Percentiles rank a stretch among this genome's conserved stretches.
Conservation (phyloP, 2,113 vertebrate species). For the Suncus etruscus region DNA sequence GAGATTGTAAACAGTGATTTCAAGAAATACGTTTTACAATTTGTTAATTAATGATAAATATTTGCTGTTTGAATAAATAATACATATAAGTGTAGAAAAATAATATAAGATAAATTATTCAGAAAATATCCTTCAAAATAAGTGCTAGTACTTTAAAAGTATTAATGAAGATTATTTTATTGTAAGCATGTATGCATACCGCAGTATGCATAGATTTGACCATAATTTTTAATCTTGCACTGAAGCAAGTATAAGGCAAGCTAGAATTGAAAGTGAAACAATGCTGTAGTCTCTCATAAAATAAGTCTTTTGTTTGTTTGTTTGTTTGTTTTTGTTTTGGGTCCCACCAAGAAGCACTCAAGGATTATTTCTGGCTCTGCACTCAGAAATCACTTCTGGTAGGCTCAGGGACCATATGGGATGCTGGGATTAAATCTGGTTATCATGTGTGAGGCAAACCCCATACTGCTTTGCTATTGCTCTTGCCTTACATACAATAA, state of each 20-base stretch:
- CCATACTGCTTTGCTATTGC: too few species aligned
- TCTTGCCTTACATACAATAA: too few species aligned
- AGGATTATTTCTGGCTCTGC: too few species aligned
- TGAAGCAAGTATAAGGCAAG: conserved; percentile 38
- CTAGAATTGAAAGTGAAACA: conserved; percentile 15
- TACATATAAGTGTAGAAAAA: conserved; percentile 4
- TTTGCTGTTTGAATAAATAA: background rate
- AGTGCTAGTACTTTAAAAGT: conserved; percentile 1
- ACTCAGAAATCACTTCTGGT: too few species aligned
- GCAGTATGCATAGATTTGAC: background rate
- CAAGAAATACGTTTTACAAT: background rate
- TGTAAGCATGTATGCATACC: conserved; percentile 43
- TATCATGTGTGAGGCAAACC: too few species aligned
- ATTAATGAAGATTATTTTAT: background rate
- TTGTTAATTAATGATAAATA: background rate
- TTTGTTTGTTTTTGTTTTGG: too few species aligned
- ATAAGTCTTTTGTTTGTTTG: background rate
- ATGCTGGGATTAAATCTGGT: too few species aligned
- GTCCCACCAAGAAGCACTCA: too few species aligned
- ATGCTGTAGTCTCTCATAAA: background rate
- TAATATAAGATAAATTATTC: background rate
- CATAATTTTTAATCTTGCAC: background rate
- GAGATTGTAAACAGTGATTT: background rate
- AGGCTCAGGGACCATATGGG: too few species aligned
- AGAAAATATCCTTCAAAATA: too few species aligned